These are phyloP conservation scores for Sesamia inferens DNA, from an alignment of 2,888 invertebrate species.

Conservation along the genomic window DNA sequence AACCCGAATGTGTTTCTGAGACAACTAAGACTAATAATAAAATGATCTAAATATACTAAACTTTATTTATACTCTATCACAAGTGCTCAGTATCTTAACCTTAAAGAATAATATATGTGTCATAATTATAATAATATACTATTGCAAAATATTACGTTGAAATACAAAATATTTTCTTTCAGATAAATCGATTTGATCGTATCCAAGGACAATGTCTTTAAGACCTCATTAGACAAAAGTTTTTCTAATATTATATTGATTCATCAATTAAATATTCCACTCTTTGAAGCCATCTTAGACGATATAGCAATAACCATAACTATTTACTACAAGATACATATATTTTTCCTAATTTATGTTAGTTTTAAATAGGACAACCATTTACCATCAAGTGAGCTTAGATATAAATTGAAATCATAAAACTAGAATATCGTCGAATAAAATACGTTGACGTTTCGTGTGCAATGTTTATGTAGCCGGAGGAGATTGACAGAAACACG, in stretches of 20 bases:
- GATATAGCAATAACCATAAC: conserved; percentile 18
- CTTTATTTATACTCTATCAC: conserved; percentile 57
- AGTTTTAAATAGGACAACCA: conserved; percentile 53
- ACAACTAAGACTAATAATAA: conserved; percentile 37
- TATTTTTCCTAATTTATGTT: conserved; percentile 40
- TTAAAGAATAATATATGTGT: conserved; percentile 37
- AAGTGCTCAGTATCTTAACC: conserved; percentile 38
- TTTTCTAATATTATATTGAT: not conserved
- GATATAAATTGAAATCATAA: conserved; percentile 43
- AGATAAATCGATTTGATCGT: not conserved
- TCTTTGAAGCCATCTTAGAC: conserved; percentile 2
- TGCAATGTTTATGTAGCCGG: conserved; percentile 34
- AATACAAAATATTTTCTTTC: not conserved
- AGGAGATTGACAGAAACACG: conserved; percentile 32
- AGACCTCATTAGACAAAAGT: not conserved
- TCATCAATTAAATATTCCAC: conserved; percentile 1
- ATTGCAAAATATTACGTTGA: not conserved
- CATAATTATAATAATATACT: not conserved
- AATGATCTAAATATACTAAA: conserved; percentile 29
- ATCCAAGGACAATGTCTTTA: not conserved
- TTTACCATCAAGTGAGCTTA: conserved; percentile 58
- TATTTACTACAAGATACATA: conserved; percentile 40
- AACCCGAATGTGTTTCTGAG: conserved; percentile 9
- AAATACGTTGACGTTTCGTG: conserved; percentile 36
- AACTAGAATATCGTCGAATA: conserved; percentile 41